Percentiles rank a stretch among this genome's conserved stretches.
These are phyloP conservation scores for Leptinotarsa rubiginosa DNA, from an alignment of 2,888 invertebrate species.

Conservation along the genomic window DNA sequence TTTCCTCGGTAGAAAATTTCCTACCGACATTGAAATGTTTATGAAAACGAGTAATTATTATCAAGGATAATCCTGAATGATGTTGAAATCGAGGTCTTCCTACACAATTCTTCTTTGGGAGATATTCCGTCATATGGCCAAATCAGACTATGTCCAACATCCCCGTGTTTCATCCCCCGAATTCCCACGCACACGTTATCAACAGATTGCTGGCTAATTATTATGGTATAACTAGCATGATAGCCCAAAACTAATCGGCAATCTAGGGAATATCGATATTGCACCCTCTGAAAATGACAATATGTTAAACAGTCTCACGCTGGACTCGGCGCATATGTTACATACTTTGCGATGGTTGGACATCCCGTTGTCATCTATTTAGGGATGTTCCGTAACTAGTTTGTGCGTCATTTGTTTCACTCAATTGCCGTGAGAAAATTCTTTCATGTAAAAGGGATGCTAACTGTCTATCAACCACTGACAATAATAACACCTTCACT, in stretches of 20 bases:
- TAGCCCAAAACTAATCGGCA: slow-evolving; percentile 31
- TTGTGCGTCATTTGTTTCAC: slow-evolving; percentile 32
- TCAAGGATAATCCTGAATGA: not conserved
- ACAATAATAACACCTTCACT: too few relatives aligned
- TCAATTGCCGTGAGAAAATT: slow-evolving; percentile 33
- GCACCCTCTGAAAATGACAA: slow-evolving; percentile 27
- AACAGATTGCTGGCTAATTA: slow-evolving; percentile 46
- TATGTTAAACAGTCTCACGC: slow-evolving; percentile 33
- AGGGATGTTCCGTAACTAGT: slow-evolving; percentile 25
- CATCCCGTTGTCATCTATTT: slow-evolving; percentile 31
- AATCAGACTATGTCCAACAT: slow-evolving; percentile 21
- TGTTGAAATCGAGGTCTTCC: not conserved
- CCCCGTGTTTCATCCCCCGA: slow-evolving; percentile 27
- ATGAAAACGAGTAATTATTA: too few relatives aligned
- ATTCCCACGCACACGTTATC: slow-evolving; percentile 42
- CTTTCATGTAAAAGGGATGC: not conserved
- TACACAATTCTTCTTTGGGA: not conserved
- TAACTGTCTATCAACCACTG: too few relatives aligned
- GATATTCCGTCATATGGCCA: slow-evolving; percentile 18
- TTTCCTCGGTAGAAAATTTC: too few relatives aligned
- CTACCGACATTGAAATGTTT: too few relatives aligned
- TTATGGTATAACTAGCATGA: slow-evolving; percentile 33
- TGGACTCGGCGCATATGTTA: slow-evolving; percentile 33
- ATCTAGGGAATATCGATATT: slow-evolving; percentile 30
- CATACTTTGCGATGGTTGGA: slow-evolving; percentile 24